Conservation (phyloP, 2,113 vertebrate genomes). For the Callipepla squamata region DNA sequence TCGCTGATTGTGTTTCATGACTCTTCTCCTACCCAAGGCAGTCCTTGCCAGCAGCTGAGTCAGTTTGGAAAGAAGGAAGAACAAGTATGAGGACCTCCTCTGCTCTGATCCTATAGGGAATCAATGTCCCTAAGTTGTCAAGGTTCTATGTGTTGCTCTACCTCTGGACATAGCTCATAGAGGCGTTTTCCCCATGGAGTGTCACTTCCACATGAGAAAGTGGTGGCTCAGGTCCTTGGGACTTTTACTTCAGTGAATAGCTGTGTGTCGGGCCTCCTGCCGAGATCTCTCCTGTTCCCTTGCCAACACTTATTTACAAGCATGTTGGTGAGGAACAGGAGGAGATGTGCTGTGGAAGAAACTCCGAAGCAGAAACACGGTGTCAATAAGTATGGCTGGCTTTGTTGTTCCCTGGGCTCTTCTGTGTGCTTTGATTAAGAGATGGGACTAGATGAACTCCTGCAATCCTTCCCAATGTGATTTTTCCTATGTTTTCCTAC, state of each 20-base stretch:
- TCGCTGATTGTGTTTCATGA: conserved; percentile 5
- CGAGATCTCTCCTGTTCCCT: background rate
- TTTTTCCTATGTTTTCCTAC: background rate
- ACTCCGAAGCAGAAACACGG: background rate
- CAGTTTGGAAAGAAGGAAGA: conserved; percentile 26
- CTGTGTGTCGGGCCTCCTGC: background rate
- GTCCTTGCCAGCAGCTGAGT: conserved; percentile 54
- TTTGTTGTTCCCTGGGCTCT: accelerated
- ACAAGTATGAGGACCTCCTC: background rate
- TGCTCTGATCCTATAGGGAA: background rate
- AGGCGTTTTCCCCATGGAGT: background rate
- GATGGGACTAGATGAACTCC: background rate
- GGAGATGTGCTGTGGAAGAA: background rate
- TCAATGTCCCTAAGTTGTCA: background rate
- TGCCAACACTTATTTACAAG: background rate
- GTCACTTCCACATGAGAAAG: background rate
- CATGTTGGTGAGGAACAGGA: background rate
- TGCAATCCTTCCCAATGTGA: background rate
- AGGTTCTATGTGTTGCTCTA: background rate
- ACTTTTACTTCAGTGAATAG: background rate
- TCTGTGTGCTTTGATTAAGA: background rate
- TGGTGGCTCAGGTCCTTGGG: background rate
- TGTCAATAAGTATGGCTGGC: background rate
- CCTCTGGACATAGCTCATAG: background rate
- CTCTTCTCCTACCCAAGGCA: conserved; percentile 19